These are phyloP conservation scores for Platyrinchus mystaceus DNA, from an alignment of 2,797 vertebrate genomes.

Conservation along the genomic window DNA sequence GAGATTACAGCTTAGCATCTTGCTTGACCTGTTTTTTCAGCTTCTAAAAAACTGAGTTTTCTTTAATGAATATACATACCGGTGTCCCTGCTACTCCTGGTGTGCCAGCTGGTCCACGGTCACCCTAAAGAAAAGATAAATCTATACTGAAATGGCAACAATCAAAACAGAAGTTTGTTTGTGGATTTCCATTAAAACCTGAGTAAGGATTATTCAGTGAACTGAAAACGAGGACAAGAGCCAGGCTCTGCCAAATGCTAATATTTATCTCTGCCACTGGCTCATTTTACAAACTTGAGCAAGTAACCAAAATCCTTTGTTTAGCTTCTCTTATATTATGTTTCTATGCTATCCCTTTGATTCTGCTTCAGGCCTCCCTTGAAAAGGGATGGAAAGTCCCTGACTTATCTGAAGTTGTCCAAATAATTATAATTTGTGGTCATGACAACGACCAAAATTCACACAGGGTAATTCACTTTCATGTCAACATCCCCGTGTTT, in stretches of 20 bases:
- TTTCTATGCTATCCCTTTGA: not conserved
- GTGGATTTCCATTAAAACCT: not conserved
- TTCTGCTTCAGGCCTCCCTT: not conserved
- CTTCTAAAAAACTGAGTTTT: not conserved
- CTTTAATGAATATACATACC: conserved; percentile 77
- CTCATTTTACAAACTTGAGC: not conserved
- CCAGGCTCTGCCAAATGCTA: not conserved
- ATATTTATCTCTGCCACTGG: not conserved
- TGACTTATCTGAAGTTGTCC: not conserved
- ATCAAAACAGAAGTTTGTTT: not conserved
- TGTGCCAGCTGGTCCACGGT: conserved; percentile 85
- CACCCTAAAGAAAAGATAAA: conserved; percentile 83
- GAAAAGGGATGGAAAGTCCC: not conserved
- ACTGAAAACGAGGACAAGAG: not conserved
- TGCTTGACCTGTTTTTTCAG: not conserved
- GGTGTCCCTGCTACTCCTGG: conserved; percentile 81
- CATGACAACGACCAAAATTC: not conserved
- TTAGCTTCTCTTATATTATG: not conserved
- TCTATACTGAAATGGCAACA: not conserved
- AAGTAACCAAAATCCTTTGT: not conserved
- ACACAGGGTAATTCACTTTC: not conserved
- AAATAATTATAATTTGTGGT: not conserved
- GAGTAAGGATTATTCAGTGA: not conserved
- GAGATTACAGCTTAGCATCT: not conserved
- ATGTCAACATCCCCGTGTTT: not conserved